Evolutionary conservation across 2,797 vertebrate genomes (phyloP), one percentile per base, ranked within the genome.

Genomic region (Chaunax sp.): DNA sequence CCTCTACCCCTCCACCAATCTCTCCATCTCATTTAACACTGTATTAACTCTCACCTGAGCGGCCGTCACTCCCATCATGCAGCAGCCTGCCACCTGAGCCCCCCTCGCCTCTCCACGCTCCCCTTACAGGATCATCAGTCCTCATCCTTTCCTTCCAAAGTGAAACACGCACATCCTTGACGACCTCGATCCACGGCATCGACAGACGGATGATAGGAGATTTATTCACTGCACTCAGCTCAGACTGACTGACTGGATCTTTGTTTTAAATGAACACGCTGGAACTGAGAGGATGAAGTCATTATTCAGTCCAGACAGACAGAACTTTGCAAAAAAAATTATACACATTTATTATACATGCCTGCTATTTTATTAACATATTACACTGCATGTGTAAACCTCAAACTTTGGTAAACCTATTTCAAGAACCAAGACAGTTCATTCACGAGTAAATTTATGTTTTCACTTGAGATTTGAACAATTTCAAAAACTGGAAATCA

Each of bases 1-100:
- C 38, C 13, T 18, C 16, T 64, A 23, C 22, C 45, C 61, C 59
- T 55, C 30, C 72, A 56, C 65, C 60, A 14, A 59, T 69, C 73
- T 58, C 77, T 76, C 77, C 53, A 61, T 89, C 89, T 92, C 85
- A 92, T 93, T 92, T 91, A 89, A 92, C 88, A 90, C 85, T 86
- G 81, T 78, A 90, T 93, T 92, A 92, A 81, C 88, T 92, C 86
- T 87, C 87, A 91, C 88, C 90, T 92, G 90, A 91, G 90, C 80
- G 84, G 77, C 75, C 69, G 46, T 81, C 80, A 82, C 81, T 87
- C 70, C 84, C 86, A 88, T 83, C 92, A 90, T 89, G 90, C 89
- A 90, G 90, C 85, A 83, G 75, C 41, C 58, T 14, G 33, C 81
- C 86, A 89, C 80, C 81, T 91, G 81, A 81, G 88, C 83, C 75